Conservation (phyloP, 2,113 vertebrate genomes). For the Tringa solitaria region DNA sequence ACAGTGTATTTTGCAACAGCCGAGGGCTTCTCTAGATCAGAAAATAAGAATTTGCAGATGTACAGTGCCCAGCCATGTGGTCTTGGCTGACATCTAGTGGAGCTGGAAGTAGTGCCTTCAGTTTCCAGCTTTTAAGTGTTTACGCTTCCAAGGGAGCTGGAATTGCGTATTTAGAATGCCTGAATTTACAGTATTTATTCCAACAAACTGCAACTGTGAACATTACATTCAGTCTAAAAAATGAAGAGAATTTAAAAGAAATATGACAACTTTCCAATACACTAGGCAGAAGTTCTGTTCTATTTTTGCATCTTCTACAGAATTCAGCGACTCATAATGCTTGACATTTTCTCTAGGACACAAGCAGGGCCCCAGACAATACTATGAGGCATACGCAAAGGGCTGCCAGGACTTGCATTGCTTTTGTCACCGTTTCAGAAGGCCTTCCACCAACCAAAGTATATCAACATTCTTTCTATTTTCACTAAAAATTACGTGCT, state of each 20-base stretch:
- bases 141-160: background rate
- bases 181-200: background rate
- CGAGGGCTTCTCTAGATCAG: background rate
- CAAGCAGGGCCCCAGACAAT: background rate
- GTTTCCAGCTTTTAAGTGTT: background rate
- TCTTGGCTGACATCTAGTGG: conserved; percentile 68
- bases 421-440: background rate
- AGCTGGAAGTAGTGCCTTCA: background rate
- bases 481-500: background rate
- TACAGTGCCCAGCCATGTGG: background rate
- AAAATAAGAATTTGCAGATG: background rate
- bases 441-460: background rate
- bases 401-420: background rate
- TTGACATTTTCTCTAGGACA: background rate
- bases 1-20: background rate
- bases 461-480: background rate
- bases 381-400: background rate
- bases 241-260: background rate
- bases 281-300: background rate
- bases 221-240: background rate
- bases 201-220: background rate
- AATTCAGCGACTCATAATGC: background rate
- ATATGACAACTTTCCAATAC: background rate
- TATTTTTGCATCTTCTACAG: background rate
- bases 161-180: background rate